Base-by-base conservation (phyloP, 64 coral and sea anemone species). In the Pocillopora verrucosa region DNA sequence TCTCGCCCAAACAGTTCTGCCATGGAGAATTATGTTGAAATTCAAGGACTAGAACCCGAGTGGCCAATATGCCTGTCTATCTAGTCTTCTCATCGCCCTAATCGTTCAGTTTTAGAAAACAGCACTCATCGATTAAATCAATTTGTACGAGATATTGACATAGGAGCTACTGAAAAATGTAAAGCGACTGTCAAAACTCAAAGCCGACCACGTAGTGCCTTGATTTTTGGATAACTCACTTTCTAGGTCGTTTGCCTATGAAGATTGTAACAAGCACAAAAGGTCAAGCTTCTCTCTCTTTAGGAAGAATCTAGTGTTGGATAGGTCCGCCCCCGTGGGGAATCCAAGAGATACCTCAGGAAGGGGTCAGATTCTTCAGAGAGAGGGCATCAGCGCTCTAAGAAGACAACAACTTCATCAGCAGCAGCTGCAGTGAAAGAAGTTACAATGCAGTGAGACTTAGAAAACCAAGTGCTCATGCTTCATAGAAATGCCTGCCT, bases 291-390 rank as follows among this genome's bases (percentile, higher is more conserved):
- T 85, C 62, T 84, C 6, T n/a, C 3, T n/a, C n/a, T n/a, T n/a
- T n/a, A n/a, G 64, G 82, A 13, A 70, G 57, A 83, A 61, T 4
- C 9, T 61, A 12, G n/a, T 65, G 67, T 70, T 85, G 38, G 63
- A 85, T 25, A 70, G 82, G 64, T 72, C 65, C n/a, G n/a, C 7
- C 9, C 20, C 2, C 70, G 64, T 22, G 63, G 61, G 10, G 82
- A 68, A 13, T 85, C 82, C 56, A 72, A 85, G 37, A 90, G 77
- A 51, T 96, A 80, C 56, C 56, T 96, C 3, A 89, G 94, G 58
- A 96, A 96, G 82, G 92, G 91, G 11, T 96, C 95, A 80, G 95
- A 96, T 85, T 90, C 94, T 72, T 89, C 90, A 70, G 92, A 80
- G 59, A 77, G 75, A 64, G 76, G 79, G 20, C 91, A 88, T 38